Evolutionary conservation across 2,888 invertebrate genomes (phyloP).

Genomic region (Ectemnius continuus): DNA sequence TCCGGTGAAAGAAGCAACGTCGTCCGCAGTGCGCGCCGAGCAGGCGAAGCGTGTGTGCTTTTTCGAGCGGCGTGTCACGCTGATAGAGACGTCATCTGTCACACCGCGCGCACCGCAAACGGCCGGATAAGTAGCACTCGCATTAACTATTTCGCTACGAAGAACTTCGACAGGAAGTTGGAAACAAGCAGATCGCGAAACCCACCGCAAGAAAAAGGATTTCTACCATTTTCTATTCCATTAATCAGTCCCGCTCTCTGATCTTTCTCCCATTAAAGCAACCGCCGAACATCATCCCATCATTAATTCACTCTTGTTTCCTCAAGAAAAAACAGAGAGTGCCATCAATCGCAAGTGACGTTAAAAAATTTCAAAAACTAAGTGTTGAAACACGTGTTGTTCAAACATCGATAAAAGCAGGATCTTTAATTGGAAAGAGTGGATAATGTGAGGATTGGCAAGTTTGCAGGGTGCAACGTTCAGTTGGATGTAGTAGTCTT

Average conservation of each 20-base stretch:
- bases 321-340: no score
- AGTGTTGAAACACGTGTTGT: no score
- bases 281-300: no score
- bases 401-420: no score
- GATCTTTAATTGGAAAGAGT: not conserved
- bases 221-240: not conserved
- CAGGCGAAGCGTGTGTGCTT: conserved; percentile 34
- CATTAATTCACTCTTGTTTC: no score
- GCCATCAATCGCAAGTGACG: no score
- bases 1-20: conserved; percentile 45
- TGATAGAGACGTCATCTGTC: conserved; percentile 51
- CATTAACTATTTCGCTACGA: conserved; percentile 32
- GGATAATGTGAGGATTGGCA: not conserved
- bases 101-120: conserved; percentile 17
- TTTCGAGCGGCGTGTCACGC: conserved; percentile 19
- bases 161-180: conserved; percentile 19
- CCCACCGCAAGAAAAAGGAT: conserved; percentile 15
- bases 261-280: no score
- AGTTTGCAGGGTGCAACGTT: no score
- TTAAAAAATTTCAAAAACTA: no score
- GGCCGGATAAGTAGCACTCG: conserved; percentile 24
- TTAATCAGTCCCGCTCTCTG: no score
- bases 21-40: conserved; percentile 22
- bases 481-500: no score
- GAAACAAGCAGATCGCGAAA: conserved; percentile 20